phyloP scores from a whole-genome alignment of 2,888 invertebrate genomes.

The Phortica okadai region DNA sequence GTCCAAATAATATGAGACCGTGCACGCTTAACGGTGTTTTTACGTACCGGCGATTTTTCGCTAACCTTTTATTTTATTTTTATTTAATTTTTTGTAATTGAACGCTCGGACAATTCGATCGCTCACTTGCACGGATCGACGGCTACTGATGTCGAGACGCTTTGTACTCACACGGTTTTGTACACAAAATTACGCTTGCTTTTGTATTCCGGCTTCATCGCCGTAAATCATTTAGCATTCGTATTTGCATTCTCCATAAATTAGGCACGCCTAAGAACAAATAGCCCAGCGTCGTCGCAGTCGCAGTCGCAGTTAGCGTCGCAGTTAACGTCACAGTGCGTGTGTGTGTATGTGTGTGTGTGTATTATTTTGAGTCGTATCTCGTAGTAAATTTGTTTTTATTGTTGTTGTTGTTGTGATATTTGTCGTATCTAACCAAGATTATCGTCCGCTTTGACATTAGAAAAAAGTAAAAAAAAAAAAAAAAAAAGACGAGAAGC shows the following conservation, averaged over 20 bases:
- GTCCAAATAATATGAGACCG: neutral
- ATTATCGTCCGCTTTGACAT: slow-evolving; percentile 28
- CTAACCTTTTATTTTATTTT: neutral
- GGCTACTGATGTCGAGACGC: slow-evolving; percentile 19
- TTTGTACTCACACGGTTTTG: slow-evolving; percentile 53
- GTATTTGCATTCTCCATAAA: slow-evolving; percentile 54
- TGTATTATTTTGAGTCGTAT: slow-evolving; percentile 6
- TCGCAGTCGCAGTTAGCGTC: neutral
- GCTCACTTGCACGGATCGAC: slow-evolving; percentile 53
- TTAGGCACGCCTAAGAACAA: slow-evolving; percentile 19
- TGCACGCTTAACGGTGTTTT: too few relatives aligned
- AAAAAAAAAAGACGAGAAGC: neutral
- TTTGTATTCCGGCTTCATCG: slow-evolving; percentile 58
- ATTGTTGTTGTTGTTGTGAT: neutral
- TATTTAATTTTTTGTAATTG: neutral
- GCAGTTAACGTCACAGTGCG: neutral
- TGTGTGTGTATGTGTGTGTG: neutral
- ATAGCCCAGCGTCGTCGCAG: neutral
- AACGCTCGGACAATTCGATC: slow-evolving; percentile 21
- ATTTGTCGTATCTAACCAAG: slow-evolving; percentile 2
- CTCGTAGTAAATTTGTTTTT: neutral
- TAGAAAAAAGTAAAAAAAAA: neutral
- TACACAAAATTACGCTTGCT: slow-evolving; percentile 45
- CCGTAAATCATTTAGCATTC: slow-evolving; percentile 53
- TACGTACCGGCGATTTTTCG: neutral